Evolutionary conservation across 1,140 invertebrate species (phyloP), one percentile per base, ranked within the genome.

Genomic region (Drosophila micromelanica): DNA sequence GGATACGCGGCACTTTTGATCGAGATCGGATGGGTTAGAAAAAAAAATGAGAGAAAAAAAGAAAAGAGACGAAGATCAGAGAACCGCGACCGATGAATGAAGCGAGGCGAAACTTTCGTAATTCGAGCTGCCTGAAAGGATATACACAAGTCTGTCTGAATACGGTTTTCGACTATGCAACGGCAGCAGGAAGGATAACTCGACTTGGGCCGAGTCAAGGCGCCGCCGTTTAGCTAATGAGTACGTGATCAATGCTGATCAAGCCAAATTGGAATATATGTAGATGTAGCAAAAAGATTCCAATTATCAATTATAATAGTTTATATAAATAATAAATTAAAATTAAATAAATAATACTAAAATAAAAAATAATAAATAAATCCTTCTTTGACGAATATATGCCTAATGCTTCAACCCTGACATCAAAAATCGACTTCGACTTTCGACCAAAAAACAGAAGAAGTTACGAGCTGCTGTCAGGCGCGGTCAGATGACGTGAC

Each of bases 391-490:
- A n/a, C n/a, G n/a, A n/a, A n/a, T n/a, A n/a, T n/a, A n/a, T n/a
- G n/a, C n/a, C n/a, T n/a, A n/a, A n/a, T n/a, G n/a, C n/a, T n/a
- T n/a, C n/a, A n/a, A n/a, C n/a, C n/a, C n/a, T n/a, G n/a, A n/a
- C n/a, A n/a, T n/a, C n/a, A n/a, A n/a, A n/a, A n/a, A n/a, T n/a
- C n/a, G n/a, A n/a, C n/a, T n/a, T n/a, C n/a, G n/a, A n/a, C n/a
- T n/a, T n/a, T n/a, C n/a, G n/a, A n/a, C n/a, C n/a, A n/a, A n/a
- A n/a, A n/a, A 20, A 2, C 1, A 20, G 20, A 20, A 20, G 20
- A 42, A 78, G 55, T 84, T 84, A 84, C 81, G 80, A 80, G 76
- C 77, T 85, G 80, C 80, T 80, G 81, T 78, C 78, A 87, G 82
- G 82, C 75, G 60, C 81, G 76, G 65, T 40, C 73, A 69, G 63